Conservation (phyloP, 2,888 invertebrate species). For the Eristalis intricaria region DNA sequence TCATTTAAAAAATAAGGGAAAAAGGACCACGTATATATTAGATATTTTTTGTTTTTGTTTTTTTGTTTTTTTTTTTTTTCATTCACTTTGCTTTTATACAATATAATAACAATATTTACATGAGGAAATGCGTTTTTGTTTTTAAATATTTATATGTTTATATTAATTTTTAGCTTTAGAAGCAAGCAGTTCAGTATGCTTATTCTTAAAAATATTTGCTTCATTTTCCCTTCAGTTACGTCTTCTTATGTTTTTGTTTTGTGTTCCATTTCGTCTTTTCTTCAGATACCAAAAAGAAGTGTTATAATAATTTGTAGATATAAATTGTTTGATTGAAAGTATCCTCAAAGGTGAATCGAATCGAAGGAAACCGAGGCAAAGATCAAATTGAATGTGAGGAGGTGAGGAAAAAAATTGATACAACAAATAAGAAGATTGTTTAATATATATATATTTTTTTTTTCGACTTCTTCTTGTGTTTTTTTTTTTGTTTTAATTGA, state of each 20-base stretch:
- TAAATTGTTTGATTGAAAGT: background rate
- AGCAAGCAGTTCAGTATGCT: constrained; percentile 65
- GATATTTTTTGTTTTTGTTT: constrained; percentile 38
- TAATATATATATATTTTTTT: background rate
- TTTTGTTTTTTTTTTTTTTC: constrained; percentile 13
- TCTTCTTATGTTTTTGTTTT: constrained; percentile 20
- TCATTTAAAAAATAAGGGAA: constrained; percentile 46
- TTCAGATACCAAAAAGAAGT: constrained; percentile 4
- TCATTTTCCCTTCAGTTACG: background rate
- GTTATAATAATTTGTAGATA: background rate
- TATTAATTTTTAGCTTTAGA: constrained; percentile 49
- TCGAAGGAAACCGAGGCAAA: background rate
- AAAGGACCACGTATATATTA: constrained; percentile 64
- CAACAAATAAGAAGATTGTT: constrained; percentile 13
- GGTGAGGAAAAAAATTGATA: background rate
- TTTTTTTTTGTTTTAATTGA: constrained; percentile 21
- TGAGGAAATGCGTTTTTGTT: constrained; percentile 37
- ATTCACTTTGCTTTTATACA: constrained; percentile 36
- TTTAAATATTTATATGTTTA: constrained; percentile 13
- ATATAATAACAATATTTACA: constrained; percentile 69
- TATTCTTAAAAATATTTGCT: constrained; percentile 17
- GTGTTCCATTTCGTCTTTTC: constrained; percentile 7
- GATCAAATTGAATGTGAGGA: background rate
- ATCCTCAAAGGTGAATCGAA: background rate
- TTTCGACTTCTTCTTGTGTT: background rate